Evolutionary conservation across 2,888 invertebrate genomes (phyloP).

Genomic region (Bombylius major): DNA sequence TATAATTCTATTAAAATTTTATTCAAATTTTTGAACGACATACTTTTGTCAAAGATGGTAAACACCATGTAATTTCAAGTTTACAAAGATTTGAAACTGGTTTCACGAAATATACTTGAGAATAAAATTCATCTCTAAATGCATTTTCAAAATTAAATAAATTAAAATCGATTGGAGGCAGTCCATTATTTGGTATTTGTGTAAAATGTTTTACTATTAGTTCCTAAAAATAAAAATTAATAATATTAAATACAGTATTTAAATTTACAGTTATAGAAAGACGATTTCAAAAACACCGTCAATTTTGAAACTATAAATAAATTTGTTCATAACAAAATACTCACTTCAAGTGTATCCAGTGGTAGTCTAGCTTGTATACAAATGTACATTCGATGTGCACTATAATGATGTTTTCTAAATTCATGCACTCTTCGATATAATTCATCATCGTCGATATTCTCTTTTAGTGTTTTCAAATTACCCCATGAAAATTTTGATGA

Average conservation of each 20-base stretch:
- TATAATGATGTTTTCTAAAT: constrained; percentile 67
- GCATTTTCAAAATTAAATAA: constrained; percentile 28
- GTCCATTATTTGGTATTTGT: constrained; percentile 52
- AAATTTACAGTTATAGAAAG: too few relatives aligned
- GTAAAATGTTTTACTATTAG: constrained; percentile 47
- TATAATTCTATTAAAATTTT: background rate
- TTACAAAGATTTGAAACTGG: constrained; percentile 60
- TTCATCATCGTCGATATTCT: constrained; percentile 51
- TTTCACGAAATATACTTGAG: constrained; percentile 51
- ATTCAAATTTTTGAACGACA: background rate
- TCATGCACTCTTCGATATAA: constrained; percentile 58
- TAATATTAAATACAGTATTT: background rate
- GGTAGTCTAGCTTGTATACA: constrained; percentile 55
- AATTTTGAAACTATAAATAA: background rate
- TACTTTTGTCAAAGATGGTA: constrained; percentile 26
- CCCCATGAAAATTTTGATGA: constrained; percentile 74
- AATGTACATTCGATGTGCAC: constrained; percentile 77
- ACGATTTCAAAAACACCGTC: background rate
- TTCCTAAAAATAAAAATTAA: constrained; percentile 2
- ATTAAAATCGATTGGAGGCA: constrained; percentile 50
- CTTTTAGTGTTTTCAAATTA: constrained; percentile 58
- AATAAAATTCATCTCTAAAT: constrained; percentile 27
- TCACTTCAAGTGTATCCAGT: constrained; percentile 30
- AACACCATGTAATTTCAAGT: constrained; percentile 39
- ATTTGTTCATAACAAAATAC: background rate